Percentiles rank a stretch among this genome's conserved stretches.
Evolutionary conservation across 1,140 invertebrate species (phyloP).

Genomic region (Papilio polyxenes): DNA sequence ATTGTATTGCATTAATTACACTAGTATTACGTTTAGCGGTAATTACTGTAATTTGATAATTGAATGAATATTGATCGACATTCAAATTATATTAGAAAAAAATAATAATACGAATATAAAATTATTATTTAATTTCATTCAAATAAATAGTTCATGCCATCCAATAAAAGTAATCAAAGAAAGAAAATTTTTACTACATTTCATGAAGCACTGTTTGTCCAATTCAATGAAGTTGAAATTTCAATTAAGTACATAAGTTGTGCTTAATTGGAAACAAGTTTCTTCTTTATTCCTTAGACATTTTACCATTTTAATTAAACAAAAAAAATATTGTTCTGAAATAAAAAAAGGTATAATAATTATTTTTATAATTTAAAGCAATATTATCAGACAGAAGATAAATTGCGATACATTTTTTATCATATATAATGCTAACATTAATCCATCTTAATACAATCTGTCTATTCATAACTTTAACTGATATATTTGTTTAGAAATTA

Average conservation of each 20-base stretch:
- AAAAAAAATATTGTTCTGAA: no score
- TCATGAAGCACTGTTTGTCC: background rate
- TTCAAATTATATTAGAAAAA: no score
- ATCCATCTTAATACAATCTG: no score
- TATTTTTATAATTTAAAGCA: no score
- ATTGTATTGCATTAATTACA: no score
- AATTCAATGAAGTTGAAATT: background rate
- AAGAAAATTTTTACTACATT: background rate
- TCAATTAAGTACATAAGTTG: no score
- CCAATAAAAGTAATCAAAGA: background rate
- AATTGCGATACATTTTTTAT: no score
- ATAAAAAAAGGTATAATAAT: no score
- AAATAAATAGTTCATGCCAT: background rate
- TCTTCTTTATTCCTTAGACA: background rate
- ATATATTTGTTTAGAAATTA: background rate
- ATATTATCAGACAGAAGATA: no score
- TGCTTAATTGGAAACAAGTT: background rate
- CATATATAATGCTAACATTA: no score
- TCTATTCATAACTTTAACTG: background rate
- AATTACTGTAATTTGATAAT: background rate
- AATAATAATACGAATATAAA: no score
- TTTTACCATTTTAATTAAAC: no score
- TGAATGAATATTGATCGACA: background rate
- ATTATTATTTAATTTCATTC: background rate
- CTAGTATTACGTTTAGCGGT: background rate